Evolutionary conservation across 2,888 invertebrate genomes (phyloP), one percentile per base, ranked within the genome.

Genomic region (Phyto melanocephala): DNA sequence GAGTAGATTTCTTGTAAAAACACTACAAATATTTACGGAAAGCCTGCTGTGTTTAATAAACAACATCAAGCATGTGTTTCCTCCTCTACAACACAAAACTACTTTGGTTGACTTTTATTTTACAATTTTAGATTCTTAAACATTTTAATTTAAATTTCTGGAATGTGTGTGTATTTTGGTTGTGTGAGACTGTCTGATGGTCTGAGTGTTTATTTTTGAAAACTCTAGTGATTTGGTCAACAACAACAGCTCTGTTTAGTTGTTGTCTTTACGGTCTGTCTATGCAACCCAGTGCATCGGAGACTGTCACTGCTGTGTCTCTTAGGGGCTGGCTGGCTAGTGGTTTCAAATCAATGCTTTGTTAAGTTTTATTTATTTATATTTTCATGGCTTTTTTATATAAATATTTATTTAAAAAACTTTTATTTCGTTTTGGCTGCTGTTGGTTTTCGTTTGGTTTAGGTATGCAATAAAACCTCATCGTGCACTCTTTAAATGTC

Each of bases 61-160:
- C 28, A 67, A 65, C 56, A 75, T 65, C 45, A 70, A 79, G 65
- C 71, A 72, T 72, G 6, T 72, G 63, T 63, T 78, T 78, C 78
- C 78, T 67, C 56, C 40, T 52, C 47, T 35, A 35, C 42, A 60
- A 2, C 17, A 24, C 54, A 42, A 56, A 75, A 47, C 15, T 24
- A 56, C 56, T 75, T 47, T 17, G 35, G n/a, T 75, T n/a, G 65
- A 67, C 56, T 75, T 60, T 56, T 35, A 65, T 74, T 52, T 65
- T 24, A 45, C 47, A 58, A 68, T 67, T 68, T 68, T 33, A 60
- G 68, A 67, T 76, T 67, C 76, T 68, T 67, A 52, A 67, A 76
- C 67, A 68, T 60, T 60, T 76, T 52, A 60, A 60, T 68, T 76
- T 68, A 17, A 8, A 17, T 56, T 67, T 45, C 56, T 33, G 37